Evolutionary conservation across 2,797 vertebrate genomes (phyloP).

Genomic region (Danio jaintianensis): DNA sequence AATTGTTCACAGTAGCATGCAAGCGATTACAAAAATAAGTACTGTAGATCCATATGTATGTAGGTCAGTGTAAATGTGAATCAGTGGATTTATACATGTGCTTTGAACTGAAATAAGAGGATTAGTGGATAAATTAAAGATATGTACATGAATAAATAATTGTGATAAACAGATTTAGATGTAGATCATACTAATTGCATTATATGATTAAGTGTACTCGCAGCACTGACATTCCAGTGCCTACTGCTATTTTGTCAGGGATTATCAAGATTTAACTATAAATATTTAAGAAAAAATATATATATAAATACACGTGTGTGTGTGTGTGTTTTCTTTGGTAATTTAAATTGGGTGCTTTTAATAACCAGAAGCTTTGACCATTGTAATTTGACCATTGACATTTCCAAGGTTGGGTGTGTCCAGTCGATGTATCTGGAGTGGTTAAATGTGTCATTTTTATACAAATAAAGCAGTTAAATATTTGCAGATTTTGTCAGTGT

Average conservation of each 20-base stretch:
- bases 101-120: not conserved
- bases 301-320: too few relatives aligned
- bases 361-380: too few relatives aligned
- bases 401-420: too few relatives aligned
- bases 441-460: too few relatives aligned
- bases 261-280: not conserved
- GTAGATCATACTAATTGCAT: not conserved
- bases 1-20: not conserved
- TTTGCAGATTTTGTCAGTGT: too few relatives aligned
- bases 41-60: not conserved
- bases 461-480: too few relatives aligned
- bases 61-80: not conserved
- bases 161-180: not conserved
- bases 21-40: not conserved
- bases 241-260: not conserved
- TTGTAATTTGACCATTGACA: too few relatives aligned
- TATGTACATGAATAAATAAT: conserved; percentile 3
- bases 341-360: too few relatives aligned
- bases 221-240: not conserved
- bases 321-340: too few relatives aligned
- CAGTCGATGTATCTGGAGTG: too few relatives aligned
- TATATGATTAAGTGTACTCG: not conserved
- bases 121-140: not conserved
- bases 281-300: not conserved
- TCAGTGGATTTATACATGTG: not conserved